These are phyloP conservation scores for Pyrgilauda ruficollis DNA, from an alignment of 2,113 vertebrate species.

Conservation along the genomic window DNA sequence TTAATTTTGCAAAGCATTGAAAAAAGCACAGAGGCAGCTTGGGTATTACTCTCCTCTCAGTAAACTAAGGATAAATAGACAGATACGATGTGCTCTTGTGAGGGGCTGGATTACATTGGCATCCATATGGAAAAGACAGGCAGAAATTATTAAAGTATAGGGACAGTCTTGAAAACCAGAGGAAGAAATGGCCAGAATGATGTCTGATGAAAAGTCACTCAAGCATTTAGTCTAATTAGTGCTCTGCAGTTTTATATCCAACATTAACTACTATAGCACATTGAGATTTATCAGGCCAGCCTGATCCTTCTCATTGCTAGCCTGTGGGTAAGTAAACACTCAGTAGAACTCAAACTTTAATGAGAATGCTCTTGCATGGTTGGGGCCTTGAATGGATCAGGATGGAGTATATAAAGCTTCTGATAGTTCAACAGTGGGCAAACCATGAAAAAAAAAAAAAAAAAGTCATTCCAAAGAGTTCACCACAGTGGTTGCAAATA, in stretches of 20 bases:
- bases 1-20: not conserved
- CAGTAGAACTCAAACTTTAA: not conserved
- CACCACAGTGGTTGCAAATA: not conserved
- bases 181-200: not conserved
- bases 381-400: not conserved
- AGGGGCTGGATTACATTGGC: not conserved
- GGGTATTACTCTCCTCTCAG: fast-evolving
- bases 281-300: not conserved
- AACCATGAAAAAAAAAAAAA: not conserved
- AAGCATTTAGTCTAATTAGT: not conserved
- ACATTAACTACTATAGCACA: not conserved
- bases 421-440: not conserved
- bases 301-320: not conserved
- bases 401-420: not conserved
- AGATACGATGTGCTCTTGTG: not conserved
- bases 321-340: not conserved
- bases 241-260: not conserved
- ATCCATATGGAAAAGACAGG: not conserved
- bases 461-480: not conserved
- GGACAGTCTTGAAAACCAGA: not conserved
- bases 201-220: not conserved
- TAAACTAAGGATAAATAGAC: not conserved
- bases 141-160: not conserved
- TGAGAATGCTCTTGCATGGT: not conserved
- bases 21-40: not conserved